These are phyloP conservation scores for Eleutherodactylus coqui DNA, from an alignment of 2,797 vertebrate genomes.

Conservation along the genomic window DNA sequence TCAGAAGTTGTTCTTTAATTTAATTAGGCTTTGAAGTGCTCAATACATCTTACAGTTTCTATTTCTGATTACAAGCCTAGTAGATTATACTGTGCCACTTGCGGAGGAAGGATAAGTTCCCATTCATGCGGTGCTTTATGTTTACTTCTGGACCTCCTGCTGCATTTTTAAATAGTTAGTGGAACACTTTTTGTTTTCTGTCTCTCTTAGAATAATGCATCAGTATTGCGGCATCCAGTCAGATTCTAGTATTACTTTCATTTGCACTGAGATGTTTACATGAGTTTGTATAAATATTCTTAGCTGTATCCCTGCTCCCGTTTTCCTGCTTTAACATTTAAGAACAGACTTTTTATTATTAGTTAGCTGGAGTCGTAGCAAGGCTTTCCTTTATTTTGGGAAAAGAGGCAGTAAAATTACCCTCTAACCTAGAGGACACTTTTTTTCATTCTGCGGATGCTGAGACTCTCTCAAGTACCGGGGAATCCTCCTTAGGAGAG, in stretches of 20 bases:
- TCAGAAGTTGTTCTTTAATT: too few species aligned
- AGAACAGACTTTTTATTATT: conserved; percentile 8
- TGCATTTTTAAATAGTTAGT: neutral
- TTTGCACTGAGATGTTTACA: neutral
- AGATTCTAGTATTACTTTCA: neutral
- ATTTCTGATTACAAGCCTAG: neutral
- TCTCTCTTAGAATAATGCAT: neutral
- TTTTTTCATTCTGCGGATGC: too few species aligned
- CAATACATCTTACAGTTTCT: neutral
- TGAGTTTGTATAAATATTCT: neutral
- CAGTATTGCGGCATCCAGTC: neutral
- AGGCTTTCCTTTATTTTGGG: neutral
- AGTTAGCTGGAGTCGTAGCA: neutral
- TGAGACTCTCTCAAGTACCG: too few species aligned
- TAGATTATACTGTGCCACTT: neutral
- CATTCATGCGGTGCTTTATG: neutral
- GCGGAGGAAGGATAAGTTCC: neutral
- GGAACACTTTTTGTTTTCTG: neutral
- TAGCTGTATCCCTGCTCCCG: neutral
- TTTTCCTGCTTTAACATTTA: neutral
- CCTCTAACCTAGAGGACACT: too few species aligned
- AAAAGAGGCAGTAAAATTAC: too few species aligned
- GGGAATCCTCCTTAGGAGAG: too few species aligned
- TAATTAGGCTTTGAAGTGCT: neutral
- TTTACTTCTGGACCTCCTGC: neutral